Percentiles rank a stretch among this genome's conserved stretches.
Conservation (phyloP, 2,888 invertebrate species). For the Stenchaetothrips biformis region DNA sequence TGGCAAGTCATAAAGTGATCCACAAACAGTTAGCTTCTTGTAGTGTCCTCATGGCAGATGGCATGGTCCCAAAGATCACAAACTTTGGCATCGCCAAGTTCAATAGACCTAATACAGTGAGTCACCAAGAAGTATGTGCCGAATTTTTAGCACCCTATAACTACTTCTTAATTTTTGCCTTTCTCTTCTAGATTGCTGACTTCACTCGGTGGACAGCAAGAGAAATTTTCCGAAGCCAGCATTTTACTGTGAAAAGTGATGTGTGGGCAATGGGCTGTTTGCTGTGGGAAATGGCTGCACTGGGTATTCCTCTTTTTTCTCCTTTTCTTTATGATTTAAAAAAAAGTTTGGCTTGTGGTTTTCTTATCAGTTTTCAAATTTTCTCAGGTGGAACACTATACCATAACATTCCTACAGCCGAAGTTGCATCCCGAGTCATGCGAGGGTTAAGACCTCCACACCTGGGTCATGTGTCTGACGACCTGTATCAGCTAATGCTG, state of each 20-base stretch:
- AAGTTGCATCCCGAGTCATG: conserved; percentile 62
- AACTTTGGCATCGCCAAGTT: conserved; percentile 71
- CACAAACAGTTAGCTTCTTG: conserved; percentile 70
- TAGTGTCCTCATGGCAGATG: conserved; percentile 62
- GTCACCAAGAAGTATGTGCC: neutral
- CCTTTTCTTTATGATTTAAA: neutral
- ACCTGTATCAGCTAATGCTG: conserved; percentile 73
- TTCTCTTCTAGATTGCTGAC: conserved; percentile 53
- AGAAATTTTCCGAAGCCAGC: conserved; percentile 64
- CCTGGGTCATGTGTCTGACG: conserved; percentile 67
- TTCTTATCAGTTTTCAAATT: conserved; percentile 24
- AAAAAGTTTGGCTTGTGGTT: neutral
- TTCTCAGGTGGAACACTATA: conserved; percentile 67
- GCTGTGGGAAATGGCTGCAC: conserved; percentile 74
- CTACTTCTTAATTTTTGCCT: neutral
- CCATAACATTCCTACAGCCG: conserved; percentile 60
- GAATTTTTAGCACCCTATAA: neutral
- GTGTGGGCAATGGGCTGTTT: conserved; percentile 79
- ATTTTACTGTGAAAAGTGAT: conserved; percentile 67
- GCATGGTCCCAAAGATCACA: conserved; percentile 64
- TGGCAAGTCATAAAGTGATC: conserved; percentile 61
- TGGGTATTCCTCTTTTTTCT: conserved; percentile 50
- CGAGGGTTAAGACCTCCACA: conserved; percentile 69
- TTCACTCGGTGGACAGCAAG: conserved; percentile 74
- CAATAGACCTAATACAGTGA: conserved; percentile 55